Evolutionary conservation across 2,888 invertebrate genomes (phyloP).

Genomic region (Orthosia incerta): DNA sequence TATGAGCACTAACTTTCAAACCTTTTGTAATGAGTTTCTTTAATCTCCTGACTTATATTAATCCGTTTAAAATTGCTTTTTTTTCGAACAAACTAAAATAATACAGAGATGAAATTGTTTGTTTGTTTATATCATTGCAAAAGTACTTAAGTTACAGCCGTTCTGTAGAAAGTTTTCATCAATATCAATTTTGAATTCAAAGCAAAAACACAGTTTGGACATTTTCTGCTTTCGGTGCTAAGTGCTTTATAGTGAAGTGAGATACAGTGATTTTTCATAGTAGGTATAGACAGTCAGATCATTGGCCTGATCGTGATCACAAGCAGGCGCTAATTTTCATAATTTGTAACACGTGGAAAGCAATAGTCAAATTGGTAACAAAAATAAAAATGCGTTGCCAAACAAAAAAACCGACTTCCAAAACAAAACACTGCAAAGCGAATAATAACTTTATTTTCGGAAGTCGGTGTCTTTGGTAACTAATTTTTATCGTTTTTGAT

Average conservation of each 20-base stretch:
- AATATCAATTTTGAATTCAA: not conserved
- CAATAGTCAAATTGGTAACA: not conserved
- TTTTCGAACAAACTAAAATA: not conserved
- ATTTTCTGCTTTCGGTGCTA: not conserved
- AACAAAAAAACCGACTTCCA: no score
- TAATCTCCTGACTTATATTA: not conserved
- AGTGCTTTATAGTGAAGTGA: not conserved
- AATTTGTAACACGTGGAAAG: not conserved
- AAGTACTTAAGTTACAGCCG: not conserved
- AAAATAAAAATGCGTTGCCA: no score
- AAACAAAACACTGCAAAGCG: no score
- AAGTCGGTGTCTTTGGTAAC: no score
- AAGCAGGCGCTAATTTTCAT: not conserved
- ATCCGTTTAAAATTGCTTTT: not conserved
- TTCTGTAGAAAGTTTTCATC: not conserved
- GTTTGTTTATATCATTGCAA: no score
- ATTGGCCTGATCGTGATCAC: constrained; percentile 5
- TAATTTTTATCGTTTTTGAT: no score
- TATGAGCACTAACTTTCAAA: constrained; percentile 51
- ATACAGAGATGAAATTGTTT: no score
- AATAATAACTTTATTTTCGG: no score
- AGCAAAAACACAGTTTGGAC: not conserved
- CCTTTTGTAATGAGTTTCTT: constrained; percentile 41
- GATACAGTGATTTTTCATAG: not conserved
- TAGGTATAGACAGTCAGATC: not conserved